Percentiles rank a stretch among this genome's conserved stretches.
Evolutionary conservation across 1,140 invertebrate genomes (phyloP).

Genomic region (Bombus soroeensis): DNA sequence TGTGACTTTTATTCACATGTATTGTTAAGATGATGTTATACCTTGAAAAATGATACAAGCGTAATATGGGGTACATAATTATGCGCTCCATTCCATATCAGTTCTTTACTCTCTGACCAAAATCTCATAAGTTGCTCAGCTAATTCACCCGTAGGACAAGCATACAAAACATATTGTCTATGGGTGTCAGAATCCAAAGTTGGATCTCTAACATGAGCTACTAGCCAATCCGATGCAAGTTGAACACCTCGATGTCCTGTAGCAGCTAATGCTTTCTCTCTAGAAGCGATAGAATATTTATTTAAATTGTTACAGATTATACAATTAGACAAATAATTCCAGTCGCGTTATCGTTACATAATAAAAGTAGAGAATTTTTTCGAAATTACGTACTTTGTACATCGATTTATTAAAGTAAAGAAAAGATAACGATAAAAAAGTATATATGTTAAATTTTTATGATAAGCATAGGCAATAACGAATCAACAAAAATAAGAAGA

Average conservation of each 20-base stretch:
- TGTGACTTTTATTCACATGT: not conserved
- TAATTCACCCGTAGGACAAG: conserved; percentile 90
- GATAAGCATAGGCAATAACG: not conserved
- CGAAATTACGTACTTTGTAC: not conserved
- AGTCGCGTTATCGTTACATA: not conserved
- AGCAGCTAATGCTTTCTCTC: conserved; percentile 94
- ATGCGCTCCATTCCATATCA: conserved; percentile 94
- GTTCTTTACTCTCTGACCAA: conserved; percentile 89
- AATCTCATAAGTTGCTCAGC: conserved; percentile 89
- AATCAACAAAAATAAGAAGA: not conserved
- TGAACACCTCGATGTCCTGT: conserved; percentile 93
- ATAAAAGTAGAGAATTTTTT: not conserved
- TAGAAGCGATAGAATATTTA: conserved; percentile 72
- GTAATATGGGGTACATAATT: conserved; percentile 95
- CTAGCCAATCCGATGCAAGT: conserved; percentile 93
- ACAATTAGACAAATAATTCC: not conserved
- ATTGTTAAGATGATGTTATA: conserved; percentile 74
- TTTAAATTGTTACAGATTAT: not conserved
- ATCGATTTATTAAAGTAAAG: not conserved
- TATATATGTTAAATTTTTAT: not conserved
- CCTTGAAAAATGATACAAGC: conserved; percentile 94
- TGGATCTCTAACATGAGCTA: conserved; percentile 94
- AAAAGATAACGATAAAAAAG: not conserved
- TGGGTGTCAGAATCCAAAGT: conserved; percentile 89
- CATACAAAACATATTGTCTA: conserved; percentile 93